Conservation (phyloP, 2,888 invertebrate genomes). For the Idaea straminata region DNA sequence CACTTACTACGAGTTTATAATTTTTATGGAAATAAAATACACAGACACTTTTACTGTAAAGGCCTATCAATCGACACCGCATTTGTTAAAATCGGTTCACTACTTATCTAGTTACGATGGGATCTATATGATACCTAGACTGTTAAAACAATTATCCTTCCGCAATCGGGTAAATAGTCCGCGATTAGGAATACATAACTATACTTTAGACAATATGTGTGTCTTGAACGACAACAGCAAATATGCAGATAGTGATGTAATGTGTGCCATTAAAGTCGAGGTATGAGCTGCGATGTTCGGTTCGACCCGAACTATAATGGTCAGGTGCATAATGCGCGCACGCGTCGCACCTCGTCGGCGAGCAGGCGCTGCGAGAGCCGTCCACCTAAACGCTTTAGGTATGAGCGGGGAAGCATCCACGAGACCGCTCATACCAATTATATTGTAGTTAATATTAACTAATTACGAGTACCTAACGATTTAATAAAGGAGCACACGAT, state of each 20-base stretch:
- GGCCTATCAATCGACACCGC: too few species aligned
- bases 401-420: constrained; percentile 79
- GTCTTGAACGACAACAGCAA: background rate
- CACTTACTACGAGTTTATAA: too few species aligned
- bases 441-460: constrained; percentile 75
- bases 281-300: background rate
- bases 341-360: constrained; percentile 32
- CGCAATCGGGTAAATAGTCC: too few species aligned
- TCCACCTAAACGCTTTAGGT: constrained; percentile 79
- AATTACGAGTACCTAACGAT: constrained; percentile 63
- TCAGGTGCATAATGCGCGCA: constrained; percentile 7
- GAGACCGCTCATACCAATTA: constrained; percentile 79
- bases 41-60: too few species aligned
- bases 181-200: too few species aligned
- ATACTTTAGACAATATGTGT: background rate
- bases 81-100: too few species aligned
- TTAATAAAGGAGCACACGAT: constrained; percentile 51
- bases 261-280: background rate
- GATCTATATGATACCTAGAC: too few species aligned
- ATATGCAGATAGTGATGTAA: background rate
- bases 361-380: constrained; percentile 65
- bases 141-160: too few species aligned
- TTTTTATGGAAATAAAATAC: too few species aligned
- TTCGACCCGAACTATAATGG: background rate
- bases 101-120: too few species aligned